phyloP scores from a whole-genome alignment of 2,113 vertebrate genomes.

The Coracopsis vasa region DNA sequence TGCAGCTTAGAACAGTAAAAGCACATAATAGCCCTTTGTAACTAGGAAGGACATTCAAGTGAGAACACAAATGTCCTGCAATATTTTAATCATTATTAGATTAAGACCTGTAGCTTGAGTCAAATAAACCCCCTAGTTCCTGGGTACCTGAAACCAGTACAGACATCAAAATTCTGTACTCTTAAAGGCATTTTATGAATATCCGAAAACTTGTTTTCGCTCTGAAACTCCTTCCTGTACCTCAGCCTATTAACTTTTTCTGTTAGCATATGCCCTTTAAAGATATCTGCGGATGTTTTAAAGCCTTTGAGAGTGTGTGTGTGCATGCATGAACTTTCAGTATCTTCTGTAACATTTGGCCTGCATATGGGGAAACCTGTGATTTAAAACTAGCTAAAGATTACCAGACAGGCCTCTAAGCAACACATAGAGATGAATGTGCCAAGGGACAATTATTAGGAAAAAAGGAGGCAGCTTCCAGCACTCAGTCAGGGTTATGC shows the following conservation, averaged over 20 bases:
- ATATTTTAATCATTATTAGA: not conserved
- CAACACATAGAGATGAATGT: slow-evolving; percentile 52
- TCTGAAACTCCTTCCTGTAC: not conserved
- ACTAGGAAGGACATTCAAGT: not conserved
- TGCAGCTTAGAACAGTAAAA: not conserved
- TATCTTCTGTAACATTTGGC: slow-evolving; percentile 73
- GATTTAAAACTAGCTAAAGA: slow-evolving; percentile 70
- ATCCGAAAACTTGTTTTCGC: not conserved
- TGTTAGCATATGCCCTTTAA: slow-evolving; percentile 13
- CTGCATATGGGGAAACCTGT: slow-evolving; percentile 69
- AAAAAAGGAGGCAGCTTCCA: slow-evolving; percentile 1
- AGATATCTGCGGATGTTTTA: slow-evolving; percentile 1
- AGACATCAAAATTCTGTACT: not conserved
- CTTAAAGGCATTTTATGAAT: not conserved
- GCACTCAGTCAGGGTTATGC: not conserved
- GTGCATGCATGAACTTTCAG: not conserved
- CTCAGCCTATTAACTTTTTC: slow-evolving; percentile 5
- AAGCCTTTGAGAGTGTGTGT: slow-evolving; percentile 13
- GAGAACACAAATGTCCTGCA: not conserved
- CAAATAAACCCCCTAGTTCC: not conserved
- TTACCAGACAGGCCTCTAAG: slow-evolving; percentile 68
- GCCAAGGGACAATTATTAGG: slow-evolving; percentile 44
- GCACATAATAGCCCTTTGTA: not conserved
- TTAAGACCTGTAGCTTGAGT: not conserved
- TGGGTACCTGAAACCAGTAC: not conserved